Base-by-base conservation (phyloP, 2,797 vertebrate species). In the Eutrigla gurnardus region DNA sequence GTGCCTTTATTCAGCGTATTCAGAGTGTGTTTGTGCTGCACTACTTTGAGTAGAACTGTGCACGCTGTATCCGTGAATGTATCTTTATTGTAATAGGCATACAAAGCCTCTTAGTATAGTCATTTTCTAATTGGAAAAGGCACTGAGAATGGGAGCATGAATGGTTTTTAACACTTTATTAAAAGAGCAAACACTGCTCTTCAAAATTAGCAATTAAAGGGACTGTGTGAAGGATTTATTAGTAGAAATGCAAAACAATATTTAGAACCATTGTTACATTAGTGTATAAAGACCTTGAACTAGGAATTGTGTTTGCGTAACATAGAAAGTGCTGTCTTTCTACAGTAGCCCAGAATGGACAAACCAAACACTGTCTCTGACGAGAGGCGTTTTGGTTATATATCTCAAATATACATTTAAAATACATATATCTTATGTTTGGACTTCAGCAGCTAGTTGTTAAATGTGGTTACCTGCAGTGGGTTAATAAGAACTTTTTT, bases 1-100 rank as follows among this genome's bases (percentile, higher is more conserved):
- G 89, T 91, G 89, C 86, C 70, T 88, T 86, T 80, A 89, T 83
- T 88, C 25, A 25, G 25, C 25, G 25, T 77, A 86, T 66, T 12
- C 40, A 53, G 73, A 75, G 75, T 46, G 62, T 14, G 40, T 68
- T 32, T 67, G 64, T 3, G 4, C 66, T 58, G 66, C 81, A 75
- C 70, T 53, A 35, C 70, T 75, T 45, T 60, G 6, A 61, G 12
- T 36, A 59, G 57, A 32, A 63, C 52, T 45, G 13, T 43, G n/a
- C 40, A 47, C 5, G 11, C 45, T 80, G 25, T 71, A 75, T 88
- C 75, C 76, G 76, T 53, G 73, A 89, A 88, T 86, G 71, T 45
- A 75, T 52, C 64, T 25, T 73, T 32, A 75, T 78, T 78, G 43
- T 69, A 77, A 71, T 78, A 50, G 60, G 79, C 50, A 40, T 36